phyloP scores from a whole-genome alignment of 2,113 vertebrate genomes.

The Rhinoderma darwinii region DNA sequence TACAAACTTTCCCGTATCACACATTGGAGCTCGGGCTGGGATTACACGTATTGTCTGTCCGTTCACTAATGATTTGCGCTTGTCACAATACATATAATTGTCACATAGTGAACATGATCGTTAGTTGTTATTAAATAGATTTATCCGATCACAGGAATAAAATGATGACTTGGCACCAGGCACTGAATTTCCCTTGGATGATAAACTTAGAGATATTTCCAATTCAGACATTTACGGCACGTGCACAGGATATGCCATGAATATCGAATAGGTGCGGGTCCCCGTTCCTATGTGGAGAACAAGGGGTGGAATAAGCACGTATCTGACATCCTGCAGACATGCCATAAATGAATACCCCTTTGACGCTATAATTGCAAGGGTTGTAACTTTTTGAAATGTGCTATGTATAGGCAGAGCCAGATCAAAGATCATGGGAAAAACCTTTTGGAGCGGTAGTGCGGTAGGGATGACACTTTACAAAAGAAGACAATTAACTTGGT shows the following conservation, averaged over 20 bases:
- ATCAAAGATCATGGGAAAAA: not conserved
- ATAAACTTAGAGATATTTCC: too few species aligned
- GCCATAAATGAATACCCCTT: too few species aligned
- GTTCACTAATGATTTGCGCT: not conserved
- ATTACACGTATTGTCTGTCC: constrained; percentile 9
- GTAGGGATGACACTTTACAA: too few species aligned
- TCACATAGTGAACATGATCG: constrained; percentile 12
- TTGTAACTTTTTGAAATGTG: not conserved
- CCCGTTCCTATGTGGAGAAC: too few species aligned
- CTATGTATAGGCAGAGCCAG: not conserved
- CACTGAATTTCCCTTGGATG: not conserved
- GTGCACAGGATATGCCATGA: too few species aligned
- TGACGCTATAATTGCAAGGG: not conserved
- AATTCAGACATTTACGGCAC: too few species aligned
- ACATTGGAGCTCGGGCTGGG: not conserved
- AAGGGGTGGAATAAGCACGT: too few species aligned
- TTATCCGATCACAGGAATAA: not conserved
- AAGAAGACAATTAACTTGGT: too few species aligned
- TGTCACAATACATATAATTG: constrained; percentile 7
- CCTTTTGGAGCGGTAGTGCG: not conserved
- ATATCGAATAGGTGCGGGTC: too few species aligned
- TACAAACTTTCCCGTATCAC: not conserved
- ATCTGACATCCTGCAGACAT: too few species aligned
- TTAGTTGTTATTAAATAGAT: constrained; percentile 25
- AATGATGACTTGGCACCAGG: not conserved